phyloP scores from a whole-genome alignment of 2,797 vertebrate species.

The Sorex maritimensis region DNA sequence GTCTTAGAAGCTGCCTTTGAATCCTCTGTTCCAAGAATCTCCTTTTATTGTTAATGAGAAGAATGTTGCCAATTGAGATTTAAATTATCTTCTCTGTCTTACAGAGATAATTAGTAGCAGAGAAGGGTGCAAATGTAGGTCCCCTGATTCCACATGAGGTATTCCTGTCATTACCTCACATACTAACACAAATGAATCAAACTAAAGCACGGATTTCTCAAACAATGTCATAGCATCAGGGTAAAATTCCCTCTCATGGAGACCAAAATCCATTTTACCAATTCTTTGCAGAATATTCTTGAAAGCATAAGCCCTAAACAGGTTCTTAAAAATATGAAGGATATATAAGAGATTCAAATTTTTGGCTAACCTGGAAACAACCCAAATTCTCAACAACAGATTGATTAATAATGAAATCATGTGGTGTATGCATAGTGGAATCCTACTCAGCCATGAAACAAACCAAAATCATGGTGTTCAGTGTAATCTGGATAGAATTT shows the following conservation, averaged over 20 bases:
- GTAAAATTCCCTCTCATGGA: conserved; percentile 31
- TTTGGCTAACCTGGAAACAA: too few species aligned
- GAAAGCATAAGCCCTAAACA: neutral
- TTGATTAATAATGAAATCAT: too few species aligned
- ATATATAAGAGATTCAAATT: too few species aligned
- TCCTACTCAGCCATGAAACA: too few species aligned
- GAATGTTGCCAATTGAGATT: neutral
- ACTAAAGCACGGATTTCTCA: conserved; percentile 27
- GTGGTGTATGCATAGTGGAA: too few species aligned
- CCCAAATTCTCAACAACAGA: too few species aligned
- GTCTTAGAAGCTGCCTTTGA: neutral
- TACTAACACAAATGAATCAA: neutral
- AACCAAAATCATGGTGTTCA: too few species aligned
- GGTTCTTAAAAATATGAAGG: too few species aligned
- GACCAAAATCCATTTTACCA: neutral
- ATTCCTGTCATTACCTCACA: neutral
- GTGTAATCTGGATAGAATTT: too few species aligned
- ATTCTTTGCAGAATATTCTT: neutral
- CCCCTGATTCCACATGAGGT: neutral
- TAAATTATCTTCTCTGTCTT: neutral
- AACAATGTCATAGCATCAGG: neutral
- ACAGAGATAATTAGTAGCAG: neutral
- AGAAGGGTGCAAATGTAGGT: neutral
- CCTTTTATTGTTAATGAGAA: neutral
- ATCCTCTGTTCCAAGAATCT: neutral